phyloP scores from a whole-genome alignment of 2,113 vertebrate species.

The Spheniscus mendiculus region DNA sequence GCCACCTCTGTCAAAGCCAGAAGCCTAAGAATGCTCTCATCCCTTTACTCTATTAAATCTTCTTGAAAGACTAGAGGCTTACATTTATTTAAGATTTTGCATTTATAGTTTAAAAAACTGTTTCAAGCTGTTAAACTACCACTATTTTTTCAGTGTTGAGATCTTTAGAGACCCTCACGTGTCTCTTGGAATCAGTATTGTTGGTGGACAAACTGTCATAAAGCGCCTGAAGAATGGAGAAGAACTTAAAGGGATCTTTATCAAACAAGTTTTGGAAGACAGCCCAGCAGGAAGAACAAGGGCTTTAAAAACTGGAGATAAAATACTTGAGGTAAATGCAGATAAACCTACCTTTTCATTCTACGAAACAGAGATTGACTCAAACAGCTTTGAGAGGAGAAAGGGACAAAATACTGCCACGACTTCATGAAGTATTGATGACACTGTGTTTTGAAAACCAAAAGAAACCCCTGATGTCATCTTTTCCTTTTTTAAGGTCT shows the following conservation, averaged over 20 bases:
- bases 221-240: constrained; percentile 95
- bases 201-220: constrained; percentile 93
- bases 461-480: not conserved
- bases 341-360: constrained; percentile 5
- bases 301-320: constrained; percentile 94
- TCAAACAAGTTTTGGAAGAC: constrained; percentile 92
- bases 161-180: constrained; percentile 85
- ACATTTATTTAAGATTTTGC: not conserved
- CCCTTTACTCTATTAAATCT: not conserved
- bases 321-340: constrained; percentile 91
- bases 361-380: not conserved
- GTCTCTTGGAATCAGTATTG: constrained; percentile 96
- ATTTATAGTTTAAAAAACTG: not conserved
- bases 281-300: constrained; percentile 88
- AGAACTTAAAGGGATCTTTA: constrained; percentile 97
- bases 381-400: not conserved
- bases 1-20: not conserved
- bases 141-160: constrained; percentile 82
- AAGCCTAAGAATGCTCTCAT: not conserved
- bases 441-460: not conserved
- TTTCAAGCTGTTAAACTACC: constrained; percentile 18
- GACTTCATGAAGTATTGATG: not conserved
- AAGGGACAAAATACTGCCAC: not conserved
- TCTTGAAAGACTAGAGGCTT: constrained; percentile 21
- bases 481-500: not conserved